Evolutionary conservation across 2,888 invertebrate species (phyloP), one percentile per base, ranked within the genome.

Genomic region (Campaea margaritaria): DNA sequence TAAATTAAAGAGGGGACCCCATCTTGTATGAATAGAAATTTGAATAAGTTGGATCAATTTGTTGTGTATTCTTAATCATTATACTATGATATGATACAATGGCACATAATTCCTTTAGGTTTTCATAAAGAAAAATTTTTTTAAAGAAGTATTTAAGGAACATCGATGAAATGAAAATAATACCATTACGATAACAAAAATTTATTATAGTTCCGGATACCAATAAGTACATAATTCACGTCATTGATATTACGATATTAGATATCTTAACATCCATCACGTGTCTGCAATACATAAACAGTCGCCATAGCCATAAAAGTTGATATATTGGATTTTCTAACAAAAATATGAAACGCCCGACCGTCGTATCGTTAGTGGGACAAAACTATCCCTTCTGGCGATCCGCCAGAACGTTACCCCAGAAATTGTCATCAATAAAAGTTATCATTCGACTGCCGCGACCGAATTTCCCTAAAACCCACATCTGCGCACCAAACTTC

Each of bases 401-500:
- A 49, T 58, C 44, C 52, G 84, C 87, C 87, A 86, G 74, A 74
- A 73, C 73, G 76, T 73, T 73, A 69, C 68, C 69, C 73, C 73
- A 73, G 57, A 78, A 82, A 81, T 80, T 81, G 85, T 83, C 86
- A 82, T 86, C 86, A 82, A 86, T 85, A 84, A 81, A 82, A 81
- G 69, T 83, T 84, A 82, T 82, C 81, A 79, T 74, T 66, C 68
- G 62, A 68, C 68, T 71, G 68, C 64, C 72, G 72, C 75, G 75
- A 70, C 75, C 74, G 69, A 77, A 67, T 79, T 77, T 73, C 72
- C 75, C 75, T 73, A 74, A 77, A 76, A 77, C 70, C 69, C 67
- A 72, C 76, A 78, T 79, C 73, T 79, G 75, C 65, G 68, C 65
- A 61, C 51, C 36, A 53, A 74, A 72, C 65, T 72, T 76, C 67